phyloP scores from a whole-genome alignment of 2,797 vertebrate species.

The Artibeus jamaicensis region DNA sequence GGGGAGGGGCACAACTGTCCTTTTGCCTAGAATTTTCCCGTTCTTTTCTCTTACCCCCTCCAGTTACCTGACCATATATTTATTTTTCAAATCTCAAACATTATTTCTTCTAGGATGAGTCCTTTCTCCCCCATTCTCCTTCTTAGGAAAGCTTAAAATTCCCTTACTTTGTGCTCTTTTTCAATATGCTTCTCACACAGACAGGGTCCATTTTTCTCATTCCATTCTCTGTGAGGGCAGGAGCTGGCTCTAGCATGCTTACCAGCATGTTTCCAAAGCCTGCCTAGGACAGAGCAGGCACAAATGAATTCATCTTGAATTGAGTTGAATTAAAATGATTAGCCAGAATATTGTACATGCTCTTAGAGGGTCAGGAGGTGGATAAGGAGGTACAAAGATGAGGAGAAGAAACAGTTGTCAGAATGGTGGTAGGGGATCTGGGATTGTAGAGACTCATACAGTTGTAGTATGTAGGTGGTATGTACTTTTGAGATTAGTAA shows the following conservation, averaged over 20 bases:
- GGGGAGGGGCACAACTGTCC: neutral
- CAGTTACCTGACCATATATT: neutral
- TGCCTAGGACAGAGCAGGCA: neutral
- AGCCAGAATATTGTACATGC: neutral
- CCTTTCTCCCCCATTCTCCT: neutral
- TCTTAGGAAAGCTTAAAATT: neutral
- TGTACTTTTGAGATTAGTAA: constrained; percentile 33
- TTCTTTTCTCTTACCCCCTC: neutral
- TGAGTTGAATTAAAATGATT: neutral
- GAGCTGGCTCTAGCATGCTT: neutral
- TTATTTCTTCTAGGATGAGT: neutral
- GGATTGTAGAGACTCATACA: neutral
- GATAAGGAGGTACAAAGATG: neutral
- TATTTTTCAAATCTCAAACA: neutral
- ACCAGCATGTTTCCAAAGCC: neutral
- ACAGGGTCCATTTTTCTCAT: neutral
- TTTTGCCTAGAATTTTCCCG: neutral
- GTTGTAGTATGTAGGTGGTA: neutral
- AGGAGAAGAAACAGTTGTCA: neutral
- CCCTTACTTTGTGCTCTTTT: neutral
- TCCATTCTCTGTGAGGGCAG: neutral
- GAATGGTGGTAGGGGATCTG: neutral
- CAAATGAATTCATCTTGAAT: neutral
- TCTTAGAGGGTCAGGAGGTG: neutral
- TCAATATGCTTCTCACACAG: neutral